These are phyloP conservation scores for Torymus auratus DNA, from an alignment of 2,888 invertebrate genomes.

Conservation along the genomic window DNA sequence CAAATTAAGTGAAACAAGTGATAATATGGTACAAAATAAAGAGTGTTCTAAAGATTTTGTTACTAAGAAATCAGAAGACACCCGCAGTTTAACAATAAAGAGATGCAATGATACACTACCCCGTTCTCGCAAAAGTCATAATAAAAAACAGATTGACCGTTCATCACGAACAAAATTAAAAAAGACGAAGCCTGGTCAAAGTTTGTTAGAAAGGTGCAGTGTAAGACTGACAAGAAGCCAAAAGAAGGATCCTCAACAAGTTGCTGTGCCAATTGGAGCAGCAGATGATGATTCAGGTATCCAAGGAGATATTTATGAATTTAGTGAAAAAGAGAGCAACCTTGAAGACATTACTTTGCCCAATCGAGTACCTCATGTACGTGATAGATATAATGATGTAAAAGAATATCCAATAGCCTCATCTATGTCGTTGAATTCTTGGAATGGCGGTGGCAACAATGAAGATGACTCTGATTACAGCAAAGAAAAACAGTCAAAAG, in stretches of 20 bases:
- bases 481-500: conserved; percentile 61
- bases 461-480: conserved; percentile 38
- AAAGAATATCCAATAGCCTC: conserved; percentile 39
- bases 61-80: conserved; percentile 67
- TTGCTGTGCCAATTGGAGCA: conserved; percentile 65
- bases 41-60: conserved; percentile 58
- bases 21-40: conserved; percentile 45
- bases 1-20: conserved; percentile 42
- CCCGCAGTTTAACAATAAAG: conserved; percentile 68
- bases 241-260: conserved; percentile 65
- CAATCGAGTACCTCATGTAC: conserved; percentile 55
- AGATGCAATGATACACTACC: conserved; percentile 63
- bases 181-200: conserved; percentile 54
- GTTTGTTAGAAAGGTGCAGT: conserved; percentile 62
- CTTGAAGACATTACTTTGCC: conserved; percentile 58
- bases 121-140: conserved; percentile 67
- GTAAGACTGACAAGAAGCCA: conserved; percentile 71
- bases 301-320: conserved; percentile 79
- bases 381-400: conserved; percentile 52
- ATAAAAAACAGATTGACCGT: conserved; percentile 63
- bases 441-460: conserved; percentile 45
- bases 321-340: conserved; percentile 77
- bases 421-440: conserved; percentile 32
- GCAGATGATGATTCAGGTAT: conserved; percentile 75
- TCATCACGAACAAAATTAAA: conserved; percentile 60